Base-by-base conservation (phyloP, 1,140 invertebrate genomes). In the Asobara japonica region DNA sequence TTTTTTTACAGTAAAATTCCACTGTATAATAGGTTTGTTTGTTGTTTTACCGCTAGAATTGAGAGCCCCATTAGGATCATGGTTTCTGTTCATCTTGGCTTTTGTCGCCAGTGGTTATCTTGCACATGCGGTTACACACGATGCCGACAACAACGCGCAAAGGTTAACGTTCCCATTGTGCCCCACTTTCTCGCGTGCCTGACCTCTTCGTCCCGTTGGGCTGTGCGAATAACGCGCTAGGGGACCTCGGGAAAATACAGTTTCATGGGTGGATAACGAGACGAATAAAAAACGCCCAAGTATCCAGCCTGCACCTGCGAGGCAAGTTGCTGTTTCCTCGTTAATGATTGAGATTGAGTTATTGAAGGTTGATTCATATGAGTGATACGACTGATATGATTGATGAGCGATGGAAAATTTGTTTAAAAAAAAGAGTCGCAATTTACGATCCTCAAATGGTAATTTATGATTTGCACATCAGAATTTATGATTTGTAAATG, bases 81-180 rank as follows among this genome's bases (percentile, higher is more conserved):
- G 20, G 16, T 27, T 25, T 8, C n/a, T 60, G 25, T 5, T 11
- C 56, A 3, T 60, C 25, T 29, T 13, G 13, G n/a, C 18, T 10
- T 48, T 60, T 29, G 10, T 60, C 25, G 56, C 20, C 22, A 25
- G 29, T 60, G 22, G 22, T 18, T 56, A 56, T 62, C 60, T 13
- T 60, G 7, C 20, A 60, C 25, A 29, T n/a, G 56, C 18, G 22
- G 22, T 38, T 38, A 41, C 66, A 72, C 51, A 62, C 62, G 62
- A 69, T 56, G 66, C 60, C 64, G 27, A 74, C 45, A 38, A 71
- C 65, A 68, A 62, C 73, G 38, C 11, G 67, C 72, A 76, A 76
- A 76, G 74, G 74, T 76, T 76, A 76, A 76, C 71, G 68, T 73
- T 76, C 71, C 69, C 71, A 64, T 38, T 60, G 64, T 76, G 74